Evolutionary conservation across 2,113 vertebrate species (phyloP).

Genomic region (Strix uralensis): DNA sequence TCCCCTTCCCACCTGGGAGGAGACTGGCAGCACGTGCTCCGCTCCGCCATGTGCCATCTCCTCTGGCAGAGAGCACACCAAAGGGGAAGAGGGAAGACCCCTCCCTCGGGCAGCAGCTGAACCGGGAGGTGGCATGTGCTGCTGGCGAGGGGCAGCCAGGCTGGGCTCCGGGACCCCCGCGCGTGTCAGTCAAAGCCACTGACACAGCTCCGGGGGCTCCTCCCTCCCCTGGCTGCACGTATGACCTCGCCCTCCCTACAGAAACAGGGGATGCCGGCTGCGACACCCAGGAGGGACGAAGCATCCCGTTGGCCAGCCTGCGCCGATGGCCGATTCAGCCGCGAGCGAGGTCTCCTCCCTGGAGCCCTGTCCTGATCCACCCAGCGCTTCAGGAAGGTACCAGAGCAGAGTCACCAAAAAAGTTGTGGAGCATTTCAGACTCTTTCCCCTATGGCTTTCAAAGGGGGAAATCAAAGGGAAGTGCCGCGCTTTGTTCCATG

Average conservation of each 20-base stretch:
- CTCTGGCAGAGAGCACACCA: background rate
- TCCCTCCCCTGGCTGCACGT: accelerated
- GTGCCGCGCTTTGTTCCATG: conserved; percentile 4
- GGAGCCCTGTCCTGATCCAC: background rate
- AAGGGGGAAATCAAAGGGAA: conserved; percentile 47
- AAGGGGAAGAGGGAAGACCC: background rate
- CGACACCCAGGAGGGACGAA: background rate
- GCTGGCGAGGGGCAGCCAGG: background rate
- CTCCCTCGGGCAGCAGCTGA: background rate
- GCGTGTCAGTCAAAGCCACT: accelerated
- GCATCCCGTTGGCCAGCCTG: background rate
- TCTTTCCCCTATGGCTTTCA: conserved; percentile 33
- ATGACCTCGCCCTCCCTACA: background rate
- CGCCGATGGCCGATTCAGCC: accelerated
- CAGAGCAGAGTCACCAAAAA: background rate
- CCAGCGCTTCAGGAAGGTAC: background rate
- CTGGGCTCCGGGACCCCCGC: accelerated
- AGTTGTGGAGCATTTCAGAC: background rate
- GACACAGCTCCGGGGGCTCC: background rate
- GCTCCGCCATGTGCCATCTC: background rate
- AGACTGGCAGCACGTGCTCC: background rate
- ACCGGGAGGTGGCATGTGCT: accelerated
- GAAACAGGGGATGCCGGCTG: accelerated
- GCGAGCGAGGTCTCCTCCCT: background rate
- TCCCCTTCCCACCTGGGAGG: background rate